phyloP scores from a whole-genome alignment of 2,888 invertebrate species.

The Pollenia amentaria region DNA sequence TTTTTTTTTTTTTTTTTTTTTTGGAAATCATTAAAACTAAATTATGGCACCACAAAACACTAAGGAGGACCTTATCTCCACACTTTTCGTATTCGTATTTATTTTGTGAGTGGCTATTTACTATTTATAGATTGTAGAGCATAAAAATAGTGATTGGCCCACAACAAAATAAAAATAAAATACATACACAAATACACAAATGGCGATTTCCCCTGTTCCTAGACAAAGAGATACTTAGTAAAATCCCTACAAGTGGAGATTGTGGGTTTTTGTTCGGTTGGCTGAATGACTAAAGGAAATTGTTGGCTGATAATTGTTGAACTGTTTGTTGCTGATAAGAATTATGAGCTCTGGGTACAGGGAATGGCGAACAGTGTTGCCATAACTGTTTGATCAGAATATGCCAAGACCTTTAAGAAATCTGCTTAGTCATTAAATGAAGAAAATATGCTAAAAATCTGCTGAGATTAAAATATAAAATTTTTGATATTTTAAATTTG shows the following conservation, averaged over 20 bases:
- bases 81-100: not conserved
- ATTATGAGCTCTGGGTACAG: no score
- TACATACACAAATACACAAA: not conserved
- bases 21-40: conserved; percentile 39
- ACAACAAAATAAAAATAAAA: not conserved
- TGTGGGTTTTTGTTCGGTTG: conserved; percentile 1
- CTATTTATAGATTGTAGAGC: conserved; percentile 27
- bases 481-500: no score
- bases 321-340: conserved; percentile 52
- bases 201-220: not conserved
- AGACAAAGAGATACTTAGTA: conserved; percentile 23
- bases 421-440: no score
- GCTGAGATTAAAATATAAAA: no score
- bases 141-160: conserved; percentile 16
- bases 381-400: no score
- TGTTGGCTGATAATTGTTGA: conserved; percentile 48
- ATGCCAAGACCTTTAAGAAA: no score
- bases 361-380: no score
- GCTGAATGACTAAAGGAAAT: conserved; percentile 38
- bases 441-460: no score
- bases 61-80: conserved; percentile 16
- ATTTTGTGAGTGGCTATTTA: conserved; percentile 15
- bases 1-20: not conserved
- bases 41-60: conserved; percentile 16
- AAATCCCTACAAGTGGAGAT: conserved; percentile 17